Conservation (phyloP, 2,797 vertebrate species). For the Glyptemys insculpta region DNA sequence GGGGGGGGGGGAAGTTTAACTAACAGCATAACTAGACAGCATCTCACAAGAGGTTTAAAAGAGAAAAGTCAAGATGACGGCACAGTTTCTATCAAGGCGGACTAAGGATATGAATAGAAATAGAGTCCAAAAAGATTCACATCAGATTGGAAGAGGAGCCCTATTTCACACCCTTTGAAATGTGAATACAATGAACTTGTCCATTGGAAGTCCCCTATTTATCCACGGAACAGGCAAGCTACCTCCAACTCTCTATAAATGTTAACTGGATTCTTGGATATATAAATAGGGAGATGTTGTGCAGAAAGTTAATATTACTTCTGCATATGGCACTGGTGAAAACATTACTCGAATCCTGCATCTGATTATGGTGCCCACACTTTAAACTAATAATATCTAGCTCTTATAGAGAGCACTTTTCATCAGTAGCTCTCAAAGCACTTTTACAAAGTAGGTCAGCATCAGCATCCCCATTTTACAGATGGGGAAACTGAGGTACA, state of each 20-base stretch:
- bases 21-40: not conserved
- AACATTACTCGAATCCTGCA: not conserved
- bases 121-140: not conserved
- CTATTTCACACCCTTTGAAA: not conserved
- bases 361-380: not conserved
- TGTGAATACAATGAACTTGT: not conserved
- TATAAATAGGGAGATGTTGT: not conserved
- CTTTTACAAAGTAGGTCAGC: not conserved
- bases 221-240: not conserved
- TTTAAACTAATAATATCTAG: not conserved
- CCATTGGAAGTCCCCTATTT: not conserved
- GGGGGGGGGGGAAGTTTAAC: not conserved
- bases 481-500: not conserved
- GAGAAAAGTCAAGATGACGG: not conserved
- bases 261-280: not conserved
- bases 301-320: not conserved
- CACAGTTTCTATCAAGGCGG: not conserved
- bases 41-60: not conserved
- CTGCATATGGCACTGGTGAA: accelerated
- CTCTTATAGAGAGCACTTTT: not conserved
- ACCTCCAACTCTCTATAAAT: not conserved
- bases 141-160: not conserved
- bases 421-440: not conserved
- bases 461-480: not conserved
- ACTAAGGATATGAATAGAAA: not conserved